Percentiles rank a stretch among this genome's conserved stretches.
These are phyloP conservation scores for Agrypnia vestita DNA, from an alignment of 1,140 invertebrate species.

Conservation along the genomic window DNA sequence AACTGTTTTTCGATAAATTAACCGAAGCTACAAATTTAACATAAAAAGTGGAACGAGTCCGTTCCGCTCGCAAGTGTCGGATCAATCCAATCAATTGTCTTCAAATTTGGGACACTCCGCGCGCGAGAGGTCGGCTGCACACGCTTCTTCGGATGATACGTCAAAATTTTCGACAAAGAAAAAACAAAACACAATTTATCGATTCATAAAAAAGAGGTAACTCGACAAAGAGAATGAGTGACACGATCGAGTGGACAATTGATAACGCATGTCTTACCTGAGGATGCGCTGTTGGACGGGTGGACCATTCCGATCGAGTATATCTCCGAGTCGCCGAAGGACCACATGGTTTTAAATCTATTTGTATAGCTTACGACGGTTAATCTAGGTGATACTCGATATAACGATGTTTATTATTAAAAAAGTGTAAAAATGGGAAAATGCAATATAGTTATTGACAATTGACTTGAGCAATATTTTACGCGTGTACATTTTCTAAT, in stretches of 20 bases:
- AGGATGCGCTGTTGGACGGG: slow-evolving; percentile 79
- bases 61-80: not conserved
- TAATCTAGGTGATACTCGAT: slow-evolving; percentile 18
- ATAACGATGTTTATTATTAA: slow-evolving; percentile 48
- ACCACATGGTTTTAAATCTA: slow-evolving; percentile 67
- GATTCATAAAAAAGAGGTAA: not conserved
- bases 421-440: slow-evolving; percentile 56
- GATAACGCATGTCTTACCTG: slow-evolving; percentile 68
- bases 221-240: not conserved
- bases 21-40: too few species aligned
- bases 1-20: too few species aligned
- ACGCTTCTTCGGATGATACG: not conserved
- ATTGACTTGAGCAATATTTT: slow-evolving; percentile 47
- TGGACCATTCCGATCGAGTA: slow-evolving; percentile 83
- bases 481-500: slow-evolving; percentile 43
- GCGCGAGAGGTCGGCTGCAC: not conserved
- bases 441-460: slow-evolving; percentile 34
- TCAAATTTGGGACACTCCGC: slow-evolving; percentile 4
- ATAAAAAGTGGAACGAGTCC: too few species aligned
- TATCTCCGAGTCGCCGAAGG: slow-evolving; percentile 78
- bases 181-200: too few species aligned
- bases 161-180: not conserved
- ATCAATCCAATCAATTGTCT: not conserved
- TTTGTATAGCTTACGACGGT: slow-evolving; percentile 25
- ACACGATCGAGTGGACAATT: not conserved